These are phyloP conservation scores for Spheniscus mendiculus DNA, from an alignment of 2,113 vertebrate genomes.

Conservation along the genomic window DNA sequence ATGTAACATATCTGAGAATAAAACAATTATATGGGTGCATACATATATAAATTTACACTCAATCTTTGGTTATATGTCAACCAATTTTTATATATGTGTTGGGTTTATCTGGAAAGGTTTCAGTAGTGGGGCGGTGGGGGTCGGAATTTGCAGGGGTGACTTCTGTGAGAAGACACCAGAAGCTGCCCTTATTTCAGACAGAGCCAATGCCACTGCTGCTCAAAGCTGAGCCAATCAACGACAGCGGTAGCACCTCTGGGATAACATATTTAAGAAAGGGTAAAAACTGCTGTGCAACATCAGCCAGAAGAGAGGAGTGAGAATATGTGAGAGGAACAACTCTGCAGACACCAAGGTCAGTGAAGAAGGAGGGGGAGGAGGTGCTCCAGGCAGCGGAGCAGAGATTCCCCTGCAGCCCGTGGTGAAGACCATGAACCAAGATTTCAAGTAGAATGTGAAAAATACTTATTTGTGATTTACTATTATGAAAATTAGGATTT, in stretches of 20 bases:
- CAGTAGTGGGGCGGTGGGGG: fast-evolving
- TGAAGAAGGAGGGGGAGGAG: neutral
- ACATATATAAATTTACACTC: neutral
- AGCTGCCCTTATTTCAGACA: neutral
- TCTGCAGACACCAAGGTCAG: neutral
- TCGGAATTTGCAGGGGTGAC: neutral
- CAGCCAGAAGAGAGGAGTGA: neutral
- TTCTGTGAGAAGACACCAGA: neutral
- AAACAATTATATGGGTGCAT: neutral
- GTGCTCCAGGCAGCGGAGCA: neutral
- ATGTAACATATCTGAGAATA: neutral
- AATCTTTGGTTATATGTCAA: neutral
- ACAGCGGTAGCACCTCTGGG: neutral
- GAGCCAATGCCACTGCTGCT: neutral
- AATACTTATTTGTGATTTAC: neutral
- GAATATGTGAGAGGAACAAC: neutral
- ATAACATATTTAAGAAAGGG: neutral
- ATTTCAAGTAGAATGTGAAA: neutral
- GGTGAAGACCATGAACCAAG: neutral
- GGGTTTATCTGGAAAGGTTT: neutral
- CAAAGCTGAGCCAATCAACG: neutral
- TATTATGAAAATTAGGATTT: neutral
- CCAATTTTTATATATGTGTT: neutral
- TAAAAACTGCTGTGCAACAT: neutral
- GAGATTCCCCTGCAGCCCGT: neutral